Evolutionary conservation across 1,140 invertebrate species (phyloP).

Genomic region (Drosophila sechellia): DNA sequence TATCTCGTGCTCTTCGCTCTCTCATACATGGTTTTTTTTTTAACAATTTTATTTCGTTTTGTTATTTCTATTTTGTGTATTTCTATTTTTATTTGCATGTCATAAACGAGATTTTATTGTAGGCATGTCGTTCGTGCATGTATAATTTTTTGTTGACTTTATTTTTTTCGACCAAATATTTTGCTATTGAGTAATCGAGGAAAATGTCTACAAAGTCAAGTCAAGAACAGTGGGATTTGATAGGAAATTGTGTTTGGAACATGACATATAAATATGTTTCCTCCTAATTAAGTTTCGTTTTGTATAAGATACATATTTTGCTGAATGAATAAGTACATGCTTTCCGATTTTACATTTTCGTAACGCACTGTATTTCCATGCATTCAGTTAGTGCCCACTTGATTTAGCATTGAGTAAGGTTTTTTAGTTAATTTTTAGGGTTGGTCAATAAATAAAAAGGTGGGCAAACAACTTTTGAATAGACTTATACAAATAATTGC

Average conservation of each 20-base stretch:
- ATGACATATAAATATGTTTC: not conserved
- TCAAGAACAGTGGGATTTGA: constrained; percentile 16
- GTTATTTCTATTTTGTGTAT: constrained; percentile 33
- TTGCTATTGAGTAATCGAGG: constrained; percentile 57
- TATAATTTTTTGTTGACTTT: constrained; percentile 38
- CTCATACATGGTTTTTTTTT: constrained; percentile 3
- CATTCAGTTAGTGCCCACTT: constrained; percentile 7
- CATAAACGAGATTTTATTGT: constrained; percentile 53
- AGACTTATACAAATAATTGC: constrained; percentile 24
- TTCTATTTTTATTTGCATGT: constrained; percentile 61
- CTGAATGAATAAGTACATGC: not conserved
- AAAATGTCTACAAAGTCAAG: constrained; percentile 24
- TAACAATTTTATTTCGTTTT: constrained; percentile 29
- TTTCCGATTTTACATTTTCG: not conserved
- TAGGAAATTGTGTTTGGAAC: not conserved
- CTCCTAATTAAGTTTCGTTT: too few species aligned
- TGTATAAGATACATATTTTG: too few species aligned
- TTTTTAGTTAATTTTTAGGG: constrained; percentile 25
- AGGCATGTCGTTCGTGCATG: constrained; percentile 37
- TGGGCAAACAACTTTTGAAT: constrained; percentile 32
- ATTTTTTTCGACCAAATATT: constrained; percentile 49
- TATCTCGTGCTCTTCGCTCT: constrained; percentile 26
- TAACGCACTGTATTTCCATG: constrained; percentile 18
- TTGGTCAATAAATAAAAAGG: constrained; percentile 45
- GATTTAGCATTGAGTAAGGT: constrained; percentile 28